These are phyloP conservation scores for Leptestheria dahalacensis DNA, from an alignment of 1,140 invertebrate species.

Conservation along the genomic window DNA sequence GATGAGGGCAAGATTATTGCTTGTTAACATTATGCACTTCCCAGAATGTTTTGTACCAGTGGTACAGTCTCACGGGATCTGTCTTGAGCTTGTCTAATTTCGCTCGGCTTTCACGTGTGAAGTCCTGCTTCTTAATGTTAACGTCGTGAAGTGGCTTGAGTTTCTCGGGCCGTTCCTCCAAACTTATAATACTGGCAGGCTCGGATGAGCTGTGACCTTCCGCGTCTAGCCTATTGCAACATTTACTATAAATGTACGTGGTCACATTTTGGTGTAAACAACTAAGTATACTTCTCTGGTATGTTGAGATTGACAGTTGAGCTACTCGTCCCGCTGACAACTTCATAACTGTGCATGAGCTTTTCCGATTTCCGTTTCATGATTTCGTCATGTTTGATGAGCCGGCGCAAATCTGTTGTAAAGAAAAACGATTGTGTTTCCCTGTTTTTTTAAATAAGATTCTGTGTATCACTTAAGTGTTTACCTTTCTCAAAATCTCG, in stretches of 20 bases:
- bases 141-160: neutral
- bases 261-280: too few species aligned
- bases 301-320: too few species aligned
- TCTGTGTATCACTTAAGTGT: neutral
- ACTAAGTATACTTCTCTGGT: too few species aligned
- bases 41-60: conserved; percentile 10
- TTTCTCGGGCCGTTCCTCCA: neutral
- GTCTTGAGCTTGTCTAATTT: neutral
- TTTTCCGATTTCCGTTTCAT: neutral
- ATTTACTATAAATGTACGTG: too few species aligned
- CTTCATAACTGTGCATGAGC: neutral
- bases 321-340: neutral
- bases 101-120: neutral
- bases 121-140: neutral
- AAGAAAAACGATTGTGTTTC: neutral
- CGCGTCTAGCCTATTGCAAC: too few species aligned
- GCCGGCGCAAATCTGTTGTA: neutral
- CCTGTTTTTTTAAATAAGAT: too few species aligned
- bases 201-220: too few species aligned
- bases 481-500: conserved; percentile 1
- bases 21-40: neutral
- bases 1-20: too few species aligned
- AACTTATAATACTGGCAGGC: too few species aligned
- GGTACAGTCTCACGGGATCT: conserved; percentile 8
- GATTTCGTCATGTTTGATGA: conserved; percentile 5